Evolutionary conservation across 2,797 vertebrate species (phyloP), one percentile per base, ranked within the genome.

Genomic region (Spinibarbus caldwelli): DNA sequence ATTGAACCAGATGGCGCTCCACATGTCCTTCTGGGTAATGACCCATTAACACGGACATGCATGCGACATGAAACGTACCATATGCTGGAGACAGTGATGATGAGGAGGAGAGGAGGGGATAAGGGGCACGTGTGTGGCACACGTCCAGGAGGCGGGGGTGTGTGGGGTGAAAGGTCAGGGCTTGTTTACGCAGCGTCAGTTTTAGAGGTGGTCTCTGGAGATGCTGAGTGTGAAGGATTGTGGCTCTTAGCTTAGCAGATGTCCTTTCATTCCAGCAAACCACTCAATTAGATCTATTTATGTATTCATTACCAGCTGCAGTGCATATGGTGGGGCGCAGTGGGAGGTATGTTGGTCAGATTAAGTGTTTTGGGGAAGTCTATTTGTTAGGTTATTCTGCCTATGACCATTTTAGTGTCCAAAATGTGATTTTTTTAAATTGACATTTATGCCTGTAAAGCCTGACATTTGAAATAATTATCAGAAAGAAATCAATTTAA

Each of bases 1-100:
- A 83, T 86, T 89, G 90, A 91, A 88, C 79, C 95, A 95, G 94
- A 95, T 95, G 95, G 93, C 76, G n/a, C 78, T 62, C 41, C 76
- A 82, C 64, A 80, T 62, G 68, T 73, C 84, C 80, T 26, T 84
- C 36, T 77, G 82, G 89, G 88, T 94, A 93, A 94, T 94, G 90
- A 88, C 80, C 86, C 47, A 17, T 89, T 86, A 73, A 75, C 88
- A 90, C 84, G 78, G 86, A 47, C 91, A 93, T 93, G 93, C 88
- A 68, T 76, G 11, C 15, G 84, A 83, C 73, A 86, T 83, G 41
- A 82, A 66, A 83, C 23, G 81, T 80, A 71, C 84, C 91, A 94
- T 89, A 94, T 93, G 94, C 90, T 94, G 92, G 91, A 92, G 89
- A 72, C 80, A 90, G 54, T 72, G 84, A 62, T 21, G 66, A 80